phyloP scores from a whole-genome alignment of 2,113 vertebrate species.

The Salvelinus fontinalis region DNA sequence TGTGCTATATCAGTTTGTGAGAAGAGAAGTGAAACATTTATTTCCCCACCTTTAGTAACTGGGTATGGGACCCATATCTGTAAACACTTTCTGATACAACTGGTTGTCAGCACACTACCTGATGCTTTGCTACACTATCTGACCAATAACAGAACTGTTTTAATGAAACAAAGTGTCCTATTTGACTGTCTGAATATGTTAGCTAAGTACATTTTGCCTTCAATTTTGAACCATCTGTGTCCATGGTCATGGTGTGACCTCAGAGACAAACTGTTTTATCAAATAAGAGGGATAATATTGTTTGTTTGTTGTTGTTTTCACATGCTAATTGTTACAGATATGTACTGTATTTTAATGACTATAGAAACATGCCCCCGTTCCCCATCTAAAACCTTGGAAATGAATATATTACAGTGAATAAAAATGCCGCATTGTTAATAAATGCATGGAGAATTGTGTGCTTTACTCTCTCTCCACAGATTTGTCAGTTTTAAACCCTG shows the following conservation, averaged over 20 bases:
- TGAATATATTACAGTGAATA: slow-evolving; percentile 67
- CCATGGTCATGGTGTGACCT: slow-evolving; percentile 40
- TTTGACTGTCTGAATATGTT: slow-evolving; percentile 40
- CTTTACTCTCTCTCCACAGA: slow-evolving; percentile 39
- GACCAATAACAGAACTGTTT: neutral
- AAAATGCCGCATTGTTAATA: slow-evolving; percentile 63
- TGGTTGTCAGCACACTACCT: neutral
- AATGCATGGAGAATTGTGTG: neutral
- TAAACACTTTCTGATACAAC: neutral
- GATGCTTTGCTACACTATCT: neutral
- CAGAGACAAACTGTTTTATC: slow-evolving; percentile 38
- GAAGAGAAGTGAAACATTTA: slow-evolving; percentile 28
- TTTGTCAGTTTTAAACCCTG: slow-evolving; percentile 10
- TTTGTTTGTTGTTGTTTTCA: slow-evolving; percentile 54
- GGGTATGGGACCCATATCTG: slow-evolving; percentile 46
- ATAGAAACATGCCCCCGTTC: slow-evolving; percentile 50
- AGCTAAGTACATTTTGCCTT: slow-evolving; percentile 14
- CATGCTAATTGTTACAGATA: slow-evolving; percentile 57
- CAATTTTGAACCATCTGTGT: slow-evolving; percentile 20
- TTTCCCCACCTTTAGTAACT: slow-evolving; percentile 12
- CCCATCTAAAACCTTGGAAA: slow-evolving; percentile 67
- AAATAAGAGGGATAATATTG: slow-evolving; percentile 44
- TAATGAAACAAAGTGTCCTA: neutral
- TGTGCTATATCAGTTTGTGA: slow-evolving; percentile 22
- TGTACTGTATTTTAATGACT: slow-evolving; percentile 59